Base-by-base conservation (phyloP, 1,140 invertebrate species). In the Trinorchestia longiramus region DNA sequence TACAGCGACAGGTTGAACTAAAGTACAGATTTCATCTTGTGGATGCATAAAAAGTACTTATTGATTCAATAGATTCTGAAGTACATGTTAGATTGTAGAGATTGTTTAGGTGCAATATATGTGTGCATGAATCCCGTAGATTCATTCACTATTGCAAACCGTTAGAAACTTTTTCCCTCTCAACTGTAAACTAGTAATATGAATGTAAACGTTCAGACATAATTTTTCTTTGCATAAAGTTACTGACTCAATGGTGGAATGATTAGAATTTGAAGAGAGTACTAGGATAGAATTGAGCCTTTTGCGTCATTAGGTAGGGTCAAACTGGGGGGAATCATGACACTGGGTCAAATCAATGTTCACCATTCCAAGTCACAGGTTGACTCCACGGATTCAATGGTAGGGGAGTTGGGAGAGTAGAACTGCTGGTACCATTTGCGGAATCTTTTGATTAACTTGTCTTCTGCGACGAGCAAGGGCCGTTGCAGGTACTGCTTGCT, bases 381-480 rank as follows among this genome's bases (percentile, higher is more conserved):
- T 96, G 97, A 97, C 87, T 97, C 97, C 96, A 97, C 97, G 47
- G 88, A 91, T n/a, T 44, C 97, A 42, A 97, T 96, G 87, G 97
- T 97, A 0, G 98, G 98, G 97, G 98, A 99, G 96, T 98, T 98
- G 95, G 98, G 97, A 0, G 98, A 98, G 97, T 99, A 99, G 97
- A 99, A 99, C 97, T 99, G 99, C 0, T 98, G 98, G 97, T 98
- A 99, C 99, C 99, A 99, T 43, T 98, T 97, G 15, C 99, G 97
- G 97, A 98, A 99, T 40, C 98, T 97, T 3, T 97, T 97, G 0
- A 99, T 98, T 0, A 98, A 97, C 42, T 97, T 97, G 97, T 99
- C 99, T 97, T 99, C 98, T 96, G 98, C 98, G 0, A 98, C 98
- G 47, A 99, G 97, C 0, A 98, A 96, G 0, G 99, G 99, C 45